These are phyloP conservation scores for Molossus molossus DNA, from an alignment of 2,797 vertebrate genomes.

Conservation along the genomic window DNA sequence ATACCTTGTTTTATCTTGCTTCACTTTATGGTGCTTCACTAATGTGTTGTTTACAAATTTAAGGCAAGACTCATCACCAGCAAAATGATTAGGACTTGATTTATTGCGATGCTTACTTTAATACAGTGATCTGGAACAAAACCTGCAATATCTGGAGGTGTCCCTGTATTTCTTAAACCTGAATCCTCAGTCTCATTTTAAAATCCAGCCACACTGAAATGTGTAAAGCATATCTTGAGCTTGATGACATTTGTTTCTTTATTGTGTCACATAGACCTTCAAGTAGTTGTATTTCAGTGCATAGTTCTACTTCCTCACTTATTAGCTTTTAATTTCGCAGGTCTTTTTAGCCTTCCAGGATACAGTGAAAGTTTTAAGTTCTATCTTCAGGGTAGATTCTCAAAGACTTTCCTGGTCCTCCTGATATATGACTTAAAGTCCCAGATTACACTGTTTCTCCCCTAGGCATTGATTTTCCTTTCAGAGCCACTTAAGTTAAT, in stretches of 20 bases:
- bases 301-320: background rate
- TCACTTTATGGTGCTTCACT: background rate
- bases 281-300: background rate
- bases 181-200: constrained; percentile 19
- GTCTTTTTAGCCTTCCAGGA: background rate
- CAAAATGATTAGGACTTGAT: background rate
- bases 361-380: constrained; percentile 13
- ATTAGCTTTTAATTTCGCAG: background rate
- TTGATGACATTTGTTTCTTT: background rate
- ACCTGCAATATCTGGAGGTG: background rate
- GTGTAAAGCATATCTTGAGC: background rate
- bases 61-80: background rate
- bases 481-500: background rate
- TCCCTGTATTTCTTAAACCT: background rate
- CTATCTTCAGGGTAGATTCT: background rate
- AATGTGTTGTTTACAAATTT: background rate
- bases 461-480: background rate
- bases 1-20: background rate
- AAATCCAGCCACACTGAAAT: background rate
- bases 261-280: background rate
- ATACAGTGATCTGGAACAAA: background rate
- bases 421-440: background rate
- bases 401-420: background rate
- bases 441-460: background rate
- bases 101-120: background rate